Conservation (phyloP, 2,113 vertebrate species). For the Cariama cristata region DNA sequence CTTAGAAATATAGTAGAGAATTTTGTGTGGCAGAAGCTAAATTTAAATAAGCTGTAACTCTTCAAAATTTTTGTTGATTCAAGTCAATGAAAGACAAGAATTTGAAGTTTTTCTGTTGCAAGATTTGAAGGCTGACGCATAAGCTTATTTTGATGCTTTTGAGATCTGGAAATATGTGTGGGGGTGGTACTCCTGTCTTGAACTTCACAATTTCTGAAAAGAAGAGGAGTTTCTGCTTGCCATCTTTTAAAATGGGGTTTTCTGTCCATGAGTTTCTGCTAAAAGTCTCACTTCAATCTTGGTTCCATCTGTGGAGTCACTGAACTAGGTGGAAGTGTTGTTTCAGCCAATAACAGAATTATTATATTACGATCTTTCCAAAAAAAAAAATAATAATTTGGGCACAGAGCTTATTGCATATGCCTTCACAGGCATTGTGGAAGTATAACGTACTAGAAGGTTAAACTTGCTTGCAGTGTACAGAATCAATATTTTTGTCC, state of each 20-base stretch:
- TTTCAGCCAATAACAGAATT: background rate
- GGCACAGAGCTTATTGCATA: background rate
- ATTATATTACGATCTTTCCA: background rate
- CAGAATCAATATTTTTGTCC: constrained; percentile 8
- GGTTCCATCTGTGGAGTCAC: background rate
- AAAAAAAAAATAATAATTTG: background rate
- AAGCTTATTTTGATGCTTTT: constrained; percentile 51
- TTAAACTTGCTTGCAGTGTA: background rate
- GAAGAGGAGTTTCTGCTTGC: constrained; percentile 17
- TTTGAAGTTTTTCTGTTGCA: constrained; percentile 4
- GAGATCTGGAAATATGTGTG: constrained; percentile 42
- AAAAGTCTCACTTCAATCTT: background rate
- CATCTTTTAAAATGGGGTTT: background rate
- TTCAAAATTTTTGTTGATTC: background rate
- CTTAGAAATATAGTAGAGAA: background rate
- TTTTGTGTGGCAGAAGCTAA: background rate
- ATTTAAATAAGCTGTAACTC: background rate
- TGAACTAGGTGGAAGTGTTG: background rate
- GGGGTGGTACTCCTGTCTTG: constrained; percentile 26
- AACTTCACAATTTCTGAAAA: constrained; percentile 48
- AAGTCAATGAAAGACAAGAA: background rate
- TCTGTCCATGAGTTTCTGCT: constrained; percentile 23
- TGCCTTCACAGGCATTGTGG: background rate
- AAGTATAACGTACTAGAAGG: background rate
- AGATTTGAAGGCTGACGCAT: background rate